Evolutionary conservation across 1,140 invertebrate genomes (phyloP), one percentile per base, ranked within the genome.

Genomic region (Himalopsyche phryganea): DNA sequence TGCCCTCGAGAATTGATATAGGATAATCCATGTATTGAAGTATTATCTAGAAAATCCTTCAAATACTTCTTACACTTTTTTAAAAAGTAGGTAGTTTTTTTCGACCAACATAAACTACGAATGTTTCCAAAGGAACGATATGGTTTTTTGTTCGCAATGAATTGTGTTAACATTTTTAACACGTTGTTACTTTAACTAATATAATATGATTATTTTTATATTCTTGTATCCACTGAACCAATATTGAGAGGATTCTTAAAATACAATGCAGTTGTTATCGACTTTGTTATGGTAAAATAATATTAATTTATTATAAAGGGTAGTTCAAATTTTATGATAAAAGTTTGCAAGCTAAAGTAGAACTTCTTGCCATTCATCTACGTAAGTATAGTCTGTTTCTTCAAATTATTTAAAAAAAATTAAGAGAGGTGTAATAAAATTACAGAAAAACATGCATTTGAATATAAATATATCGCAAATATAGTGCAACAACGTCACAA

Each of bases 41-140:
- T 33, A 18, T 57, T 57, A 19, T 57, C 38, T 19, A 57, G 28
- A 13, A 42, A 57, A 9, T 41, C 54, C n/a, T 57, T 19, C n/a
- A 7, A 57, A 42, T 57, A 49, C 13, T 18, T 11, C 7, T 36
- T 40, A n/a, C 18, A 11, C 11, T n/a, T 40, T 20, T 47, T 38
- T 36, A 13, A 20, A 35, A 47, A 28, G 33, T 47, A 6, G 7
- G 20, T 7, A 46, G 15, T 7, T 11, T n/a, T 7, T 6, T 38
- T n/a, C 10, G 17, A 46, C 20, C 3, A 48, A 20, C 11, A 44
- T 19, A 19, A 11, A 14, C 17, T 44, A 15, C 10, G 23, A 28
- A 28, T 28, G 42, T 14, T 15, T 19, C 20, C 42, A 11, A 17
- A 44, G 17, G n/a, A 19, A 15, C n/a, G 11, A 44, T 10, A 18